Evolutionary conservation across 2,113 vertebrate species (phyloP).

Genomic region (Stigmatopora argus): DNA sequence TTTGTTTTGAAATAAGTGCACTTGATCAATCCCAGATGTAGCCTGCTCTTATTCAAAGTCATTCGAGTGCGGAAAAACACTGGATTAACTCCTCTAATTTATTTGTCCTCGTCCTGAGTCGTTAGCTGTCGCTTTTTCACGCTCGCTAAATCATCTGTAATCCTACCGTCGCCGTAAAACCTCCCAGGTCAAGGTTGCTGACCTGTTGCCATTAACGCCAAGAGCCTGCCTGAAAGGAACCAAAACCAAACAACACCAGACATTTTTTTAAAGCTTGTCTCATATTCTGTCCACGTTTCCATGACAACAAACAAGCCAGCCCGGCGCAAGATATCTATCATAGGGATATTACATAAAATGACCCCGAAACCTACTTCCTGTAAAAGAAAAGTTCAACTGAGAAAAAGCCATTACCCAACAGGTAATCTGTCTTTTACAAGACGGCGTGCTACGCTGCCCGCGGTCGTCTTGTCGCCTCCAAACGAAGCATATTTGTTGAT

Average conservation of each 20-base stretch:
- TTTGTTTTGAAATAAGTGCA: slow-evolving; percentile 21
- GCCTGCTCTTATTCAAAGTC: slow-evolving; percentile 7
- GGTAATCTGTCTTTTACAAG: slow-evolving; percentile 56
- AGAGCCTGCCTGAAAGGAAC: slow-evolving; percentile 29
- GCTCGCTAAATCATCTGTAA: slow-evolving; percentile 31
- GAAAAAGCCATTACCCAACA: slow-evolving; percentile 62
- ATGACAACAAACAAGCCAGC: slow-evolving; percentile 37
- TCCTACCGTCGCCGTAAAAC: slow-evolving; percentile 15
- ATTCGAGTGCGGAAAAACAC: slow-evolving; percentile 14
- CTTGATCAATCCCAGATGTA: slow-evolving; percentile 27
- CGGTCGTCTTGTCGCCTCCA: slow-evolving; percentile 41
- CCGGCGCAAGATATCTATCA: slow-evolving; percentile 32
- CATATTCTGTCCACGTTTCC: slow-evolving; percentile 25
- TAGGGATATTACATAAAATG: slow-evolving; percentile 52
- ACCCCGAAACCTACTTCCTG: slow-evolving; percentile 67
- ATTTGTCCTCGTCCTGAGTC: slow-evolving; percentile 2
- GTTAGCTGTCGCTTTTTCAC: background rate
- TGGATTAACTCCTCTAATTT: slow-evolving; percentile 1
- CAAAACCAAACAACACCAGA: slow-evolving; percentile 31
- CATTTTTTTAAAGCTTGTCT: background rate
- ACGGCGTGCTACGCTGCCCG: slow-evolving; percentile 28
- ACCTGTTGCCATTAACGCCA: slow-evolving; percentile 30
- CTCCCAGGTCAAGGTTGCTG: slow-evolving; percentile 42
- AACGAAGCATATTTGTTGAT: slow-evolving; percentile 42
- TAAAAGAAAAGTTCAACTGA: slow-evolving; percentile 48